These are phyloP conservation scores for crab-eating macaque (Macaca fascicularis) DNA, from an alignment of 2,113 vertebrate genomes.

Conservation along the genomic window T2T-MFA8v1.1 NC_088375.1:158131001-158131500, in stretches of 20 bases:
- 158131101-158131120: background rate
- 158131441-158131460: background rate
- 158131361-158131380: background rate
- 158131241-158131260: background rate
- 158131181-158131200: background rate
- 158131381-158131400: background rate
- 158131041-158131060: background rate
- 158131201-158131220: background rate
- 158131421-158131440: background rate
- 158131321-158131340: background rate
- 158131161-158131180: background rate
- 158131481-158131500: background rate
- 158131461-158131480: background rate
- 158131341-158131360: background rate
- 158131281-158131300: background rate
- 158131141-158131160: background rate
- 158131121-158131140: background rate
- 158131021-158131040: background rate
- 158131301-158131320: background rate
- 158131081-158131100: background rate
- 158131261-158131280: background rate
- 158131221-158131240: background rate
- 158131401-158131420: background rate
- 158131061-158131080: background rate
- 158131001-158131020: background rate